These are phyloP conservation scores for Montipora capitata DNA, from an alignment of 92 coral and sea anemone species.

Conservation along the genomic window DNA sequence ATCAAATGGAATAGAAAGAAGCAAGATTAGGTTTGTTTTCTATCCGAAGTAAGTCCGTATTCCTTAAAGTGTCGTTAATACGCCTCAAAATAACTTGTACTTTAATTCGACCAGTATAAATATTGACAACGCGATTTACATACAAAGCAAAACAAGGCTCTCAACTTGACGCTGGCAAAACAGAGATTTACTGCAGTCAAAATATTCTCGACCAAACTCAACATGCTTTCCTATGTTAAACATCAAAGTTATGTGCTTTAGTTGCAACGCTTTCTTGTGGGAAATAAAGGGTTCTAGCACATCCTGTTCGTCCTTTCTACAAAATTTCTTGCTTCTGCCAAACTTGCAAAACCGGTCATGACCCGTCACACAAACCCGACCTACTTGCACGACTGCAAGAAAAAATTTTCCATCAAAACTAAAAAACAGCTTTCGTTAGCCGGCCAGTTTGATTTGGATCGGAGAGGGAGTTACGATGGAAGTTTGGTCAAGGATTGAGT, in stretches of 20 bases:
- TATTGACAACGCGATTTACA: constrained; percentile 24
- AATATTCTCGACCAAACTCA: not conserved
- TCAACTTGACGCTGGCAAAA: not conserved
- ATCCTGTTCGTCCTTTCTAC: not conserved
- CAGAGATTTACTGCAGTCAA: not conserved
- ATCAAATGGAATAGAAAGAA: too few species aligned
- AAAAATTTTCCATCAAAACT: constrained; percentile 48
- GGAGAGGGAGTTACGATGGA: constrained; percentile 38
- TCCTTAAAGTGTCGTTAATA: not conserved
- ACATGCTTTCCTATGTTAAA: not conserved
- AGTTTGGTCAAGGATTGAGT: constrained; percentile 31
- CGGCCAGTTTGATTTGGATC: constrained; percentile 8
- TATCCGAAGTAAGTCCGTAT: not conserved
- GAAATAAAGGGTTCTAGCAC: not conserved
- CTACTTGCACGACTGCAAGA: constrained; percentile 48
- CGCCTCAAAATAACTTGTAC: not conserved
- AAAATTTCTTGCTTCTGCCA: constrained; percentile 6
- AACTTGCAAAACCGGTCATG: constrained; percentile 91
- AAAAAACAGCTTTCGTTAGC: constrained; percentile 20
- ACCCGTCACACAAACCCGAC: constrained; percentile 51
- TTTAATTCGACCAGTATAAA: not conserved
- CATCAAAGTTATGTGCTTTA: not conserved
- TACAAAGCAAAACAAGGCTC: constrained; percentile 15
- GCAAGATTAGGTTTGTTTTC: too few species aligned
- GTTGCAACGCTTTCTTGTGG: not conserved